Base-by-base conservation (phyloP, 1,140 invertebrate species). In the Drosophila punjabiensis region DNA sequence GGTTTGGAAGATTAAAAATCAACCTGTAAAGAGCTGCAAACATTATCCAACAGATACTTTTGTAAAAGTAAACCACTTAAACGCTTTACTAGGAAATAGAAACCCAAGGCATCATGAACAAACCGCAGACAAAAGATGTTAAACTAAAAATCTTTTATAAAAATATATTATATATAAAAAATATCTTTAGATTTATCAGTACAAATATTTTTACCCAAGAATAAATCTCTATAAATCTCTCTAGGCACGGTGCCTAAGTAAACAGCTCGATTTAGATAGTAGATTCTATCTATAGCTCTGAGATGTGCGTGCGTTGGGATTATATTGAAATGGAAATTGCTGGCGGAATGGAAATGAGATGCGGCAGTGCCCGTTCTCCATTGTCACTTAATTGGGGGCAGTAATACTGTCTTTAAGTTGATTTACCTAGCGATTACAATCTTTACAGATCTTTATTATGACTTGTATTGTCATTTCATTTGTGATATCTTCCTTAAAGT, bases 311-410 rank as follows among this genome's bases (percentile, higher is more conserved):
- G 70, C 35, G 14, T 24, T n/a, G 37, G 37, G 35, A 73, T 48
- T 50, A 28, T 37, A 67, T 68, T 50, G 37, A 33, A 73, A 74
- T 41, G 24, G 30, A 43, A 74, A 74, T 74, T 61, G 47, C 50
- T 30, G 14, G 50, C 16, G 13, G 13, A 28, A 24, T 45, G 58
- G 39, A 63, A 64, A 45, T 63, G 32, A 47, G 61, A 41, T 63
- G 62, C 70, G 74, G 45, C 58, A 82, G 67, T 64, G n/a, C n/a
- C 56, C 67, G 59, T 52, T 66, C 64, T 20, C 82, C 11, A 84
- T 84, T 84, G 82, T 84, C 68, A 75, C 50, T 81, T 89, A 87
- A 87, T 87, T 86, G 82, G 80, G 76, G 62, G 53, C 75, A 73
- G 68, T 52, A 74, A 60, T 43, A 69, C 61, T 53, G 50, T 79